Conservation (phyloP, 2,113 vertebrate genomes). For the Pimephales promelas region DNA sequence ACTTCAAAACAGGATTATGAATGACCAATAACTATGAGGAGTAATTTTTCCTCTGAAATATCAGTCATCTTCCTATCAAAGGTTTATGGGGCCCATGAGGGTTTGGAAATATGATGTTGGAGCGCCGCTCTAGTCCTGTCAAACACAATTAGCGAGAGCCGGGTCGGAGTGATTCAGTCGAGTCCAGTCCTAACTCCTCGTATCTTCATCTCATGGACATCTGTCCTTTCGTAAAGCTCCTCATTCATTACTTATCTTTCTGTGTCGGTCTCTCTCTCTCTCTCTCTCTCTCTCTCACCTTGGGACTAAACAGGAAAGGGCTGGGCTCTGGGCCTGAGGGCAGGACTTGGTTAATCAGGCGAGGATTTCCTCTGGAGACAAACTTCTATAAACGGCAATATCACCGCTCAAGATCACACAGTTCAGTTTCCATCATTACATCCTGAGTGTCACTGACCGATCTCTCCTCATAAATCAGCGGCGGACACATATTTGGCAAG, state of each 20-base stretch:
- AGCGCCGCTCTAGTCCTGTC: constrained; percentile 26
- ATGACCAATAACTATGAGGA: constrained; percentile 60
- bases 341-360: constrained; percentile 57
- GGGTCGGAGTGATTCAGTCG: constrained; percentile 31
- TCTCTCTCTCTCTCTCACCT: constrained; percentile 29
- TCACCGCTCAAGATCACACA: constrained; percentile 46
- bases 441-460: constrained; percentile 49
- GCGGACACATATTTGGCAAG: background rate
- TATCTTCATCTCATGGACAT: background rate
- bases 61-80: constrained; percentile 66
- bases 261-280: constrained; percentile 3
- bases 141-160: constrained; percentile 44
- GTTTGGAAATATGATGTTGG: constrained; percentile 44
- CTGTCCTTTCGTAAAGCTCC: constrained; percentile 21
- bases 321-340: constrained; percentile 23
- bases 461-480: constrained; percentile 38
- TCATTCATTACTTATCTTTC: constrained; percentile 35
- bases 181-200: background rate
- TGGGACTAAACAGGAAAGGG: constrained; percentile 59
- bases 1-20: constrained; percentile 65
- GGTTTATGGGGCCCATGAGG: constrained; percentile 61
- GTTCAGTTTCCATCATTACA: constrained; percentile 26
- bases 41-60: constrained; percentile 60
- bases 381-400: constrained; percentile 57
- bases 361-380: constrained; percentile 56